Evolutionary conservation across 2,113 vertebrate genomes (phyloP).

Genomic region (Corvus cornix): DNA sequence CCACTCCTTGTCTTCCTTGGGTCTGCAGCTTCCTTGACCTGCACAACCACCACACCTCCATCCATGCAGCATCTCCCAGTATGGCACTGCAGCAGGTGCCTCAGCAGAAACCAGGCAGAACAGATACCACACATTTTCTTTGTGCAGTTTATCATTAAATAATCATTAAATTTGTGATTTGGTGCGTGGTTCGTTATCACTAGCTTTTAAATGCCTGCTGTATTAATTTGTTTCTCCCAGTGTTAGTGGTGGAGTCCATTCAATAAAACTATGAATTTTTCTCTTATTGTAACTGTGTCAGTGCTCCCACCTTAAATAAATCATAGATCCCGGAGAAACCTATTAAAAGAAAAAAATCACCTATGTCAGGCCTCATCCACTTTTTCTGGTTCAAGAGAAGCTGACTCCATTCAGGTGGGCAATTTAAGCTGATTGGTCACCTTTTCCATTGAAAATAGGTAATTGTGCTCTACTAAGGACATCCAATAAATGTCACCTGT

Average conservation of each 20-base stretch:
- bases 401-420: neutral
- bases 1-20: neutral
- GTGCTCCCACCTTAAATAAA: slow-evolving; percentile 18
- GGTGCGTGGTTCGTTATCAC: neutral
- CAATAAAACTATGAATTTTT: slow-evolving; percentile 1
- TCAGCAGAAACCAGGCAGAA: neutral
- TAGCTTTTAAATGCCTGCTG: neutral
- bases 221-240: neutral
- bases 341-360: neutral
- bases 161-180: neutral
- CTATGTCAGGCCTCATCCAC: neutral
- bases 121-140: neutral
- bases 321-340: neutral
- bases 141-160: neutral
- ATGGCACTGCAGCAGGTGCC: neutral
- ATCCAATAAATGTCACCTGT: slow-evolving; percentile 8
- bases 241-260: neutral
- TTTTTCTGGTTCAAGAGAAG: neutral
- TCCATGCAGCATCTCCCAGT: fast-evolving
- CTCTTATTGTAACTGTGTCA: neutral
- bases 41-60: neutral
- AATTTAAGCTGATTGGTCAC: neutral
- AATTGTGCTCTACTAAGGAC: neutral
- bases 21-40: neutral
- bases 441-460: neutral